phyloP scores from a whole-genome alignment of 2,888 invertebrate species.

The Amblyjoppa fuscipennis region DNA sequence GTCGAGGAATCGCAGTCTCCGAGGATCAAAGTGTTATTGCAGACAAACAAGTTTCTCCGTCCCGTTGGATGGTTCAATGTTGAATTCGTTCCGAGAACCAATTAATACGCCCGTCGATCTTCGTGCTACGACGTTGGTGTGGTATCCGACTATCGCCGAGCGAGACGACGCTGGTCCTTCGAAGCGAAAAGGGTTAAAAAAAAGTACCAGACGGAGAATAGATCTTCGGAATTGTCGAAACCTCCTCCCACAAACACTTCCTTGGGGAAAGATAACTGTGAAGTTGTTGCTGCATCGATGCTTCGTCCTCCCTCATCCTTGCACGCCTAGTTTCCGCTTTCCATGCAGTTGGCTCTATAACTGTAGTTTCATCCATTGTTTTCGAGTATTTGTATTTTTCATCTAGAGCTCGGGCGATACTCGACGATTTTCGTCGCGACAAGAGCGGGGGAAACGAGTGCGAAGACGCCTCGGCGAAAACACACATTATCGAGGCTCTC shows the following conservation, averaged over 20 bases:
- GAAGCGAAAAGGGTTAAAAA: slow-evolving; percentile 5
- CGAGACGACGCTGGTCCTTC: slow-evolving; percentile 28
- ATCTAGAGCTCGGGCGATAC: background rate
- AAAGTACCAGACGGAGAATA: background rate
- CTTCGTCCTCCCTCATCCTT: background rate
- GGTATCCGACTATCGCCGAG: slow-evolving; percentile 43
- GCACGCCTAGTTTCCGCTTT: background rate
- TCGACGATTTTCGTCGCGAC: background rate
- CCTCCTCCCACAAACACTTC: background rate
- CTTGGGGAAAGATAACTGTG: background rate
- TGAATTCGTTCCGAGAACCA: slow-evolving; percentile 61
- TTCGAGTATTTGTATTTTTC: background rate
- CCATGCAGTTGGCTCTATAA: background rate
- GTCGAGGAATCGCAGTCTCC: slow-evolving; percentile 17
- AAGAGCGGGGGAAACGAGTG: background rate
- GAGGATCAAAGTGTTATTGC: slow-evolving; percentile 6
- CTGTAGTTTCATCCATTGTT: background rate
- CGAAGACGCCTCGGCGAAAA: background rate
- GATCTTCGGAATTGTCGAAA: background rate
- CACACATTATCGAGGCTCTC: background rate
- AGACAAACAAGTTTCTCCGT: slow-evolving; percentile 29
- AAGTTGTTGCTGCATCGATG: background rate
- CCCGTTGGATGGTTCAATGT: slow-evolving; percentile 56
- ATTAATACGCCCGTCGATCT: slow-evolving; percentile 65
- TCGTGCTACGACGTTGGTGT: slow-evolving; percentile 31